These are phyloP conservation scores for Plodia interpunctella DNA, from an alignment of 1,140 invertebrate genomes.

Conservation along the genomic window DNA sequence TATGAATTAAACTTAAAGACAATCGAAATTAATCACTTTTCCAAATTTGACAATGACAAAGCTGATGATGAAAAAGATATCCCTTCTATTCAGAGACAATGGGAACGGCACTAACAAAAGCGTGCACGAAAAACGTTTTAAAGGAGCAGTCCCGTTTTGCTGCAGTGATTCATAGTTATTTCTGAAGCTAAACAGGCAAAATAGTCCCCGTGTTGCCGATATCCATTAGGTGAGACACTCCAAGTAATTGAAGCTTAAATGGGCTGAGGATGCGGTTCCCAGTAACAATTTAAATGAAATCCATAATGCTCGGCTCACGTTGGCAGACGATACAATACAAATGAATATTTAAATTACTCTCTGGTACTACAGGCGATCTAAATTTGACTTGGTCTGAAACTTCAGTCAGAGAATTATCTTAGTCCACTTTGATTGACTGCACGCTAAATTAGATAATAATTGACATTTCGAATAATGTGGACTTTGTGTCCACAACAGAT, in stretches of 20 bases:
- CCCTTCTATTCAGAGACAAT: background rate
- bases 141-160: background rate
- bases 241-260: constrained; percentile 13
- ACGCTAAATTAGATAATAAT: too few species aligned
- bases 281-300: constrained; percentile 10
- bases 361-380: background rate
- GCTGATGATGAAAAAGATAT: background rate
- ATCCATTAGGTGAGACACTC: constrained; percentile 2
- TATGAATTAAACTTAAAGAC: too few species aligned
- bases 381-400: background rate
- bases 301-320: background rate
- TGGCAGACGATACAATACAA: constrained; percentile 1
- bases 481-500: too few species aligned
- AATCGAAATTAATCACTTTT: background rate
- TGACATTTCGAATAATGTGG: too few species aligned
- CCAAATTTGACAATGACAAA: background rate
- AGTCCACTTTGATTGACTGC: too few species aligned
- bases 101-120: background rate
- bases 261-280: constrained; percentile 11
- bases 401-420: background rate
- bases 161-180: background rate
- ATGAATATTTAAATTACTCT: background rate
- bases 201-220: constrained; percentile 3
- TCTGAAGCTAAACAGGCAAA: background rate
- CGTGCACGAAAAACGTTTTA: background rate